Evolutionary conservation across 1,140 invertebrate species (phyloP).

Genomic region (Bombus confusus): DNA sequence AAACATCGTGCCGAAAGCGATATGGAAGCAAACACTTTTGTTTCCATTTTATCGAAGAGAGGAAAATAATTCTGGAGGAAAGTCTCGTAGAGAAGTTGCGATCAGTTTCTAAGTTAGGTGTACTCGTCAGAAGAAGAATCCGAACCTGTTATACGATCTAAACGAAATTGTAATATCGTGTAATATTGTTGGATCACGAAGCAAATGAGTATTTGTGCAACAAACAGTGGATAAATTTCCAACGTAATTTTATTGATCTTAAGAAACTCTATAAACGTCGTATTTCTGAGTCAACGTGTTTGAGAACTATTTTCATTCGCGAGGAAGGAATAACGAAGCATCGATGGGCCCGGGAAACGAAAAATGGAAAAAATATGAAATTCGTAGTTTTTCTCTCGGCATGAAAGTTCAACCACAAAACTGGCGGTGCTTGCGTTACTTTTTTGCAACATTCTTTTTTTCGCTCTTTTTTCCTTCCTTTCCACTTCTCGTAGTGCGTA

Average conservation of each 20-base stretch:
- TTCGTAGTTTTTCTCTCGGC: not conserved
- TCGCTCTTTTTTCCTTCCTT: not conserved
- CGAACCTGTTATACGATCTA: too few relatives aligned
- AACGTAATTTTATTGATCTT: not conserved
- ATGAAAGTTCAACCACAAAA: not conserved
- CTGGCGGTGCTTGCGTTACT: not conserved
- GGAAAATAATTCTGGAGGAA: not conserved
- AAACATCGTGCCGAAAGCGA: not conserved
- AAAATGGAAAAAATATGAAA: not conserved
- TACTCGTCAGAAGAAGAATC: too few relatives aligned
- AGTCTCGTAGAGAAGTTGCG: not conserved
- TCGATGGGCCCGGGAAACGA: not conserved
- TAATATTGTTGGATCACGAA: too few relatives aligned
- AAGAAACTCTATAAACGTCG: constrained; percentile 53
- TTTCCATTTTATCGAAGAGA: not conserved
- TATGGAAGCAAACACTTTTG: not conserved
- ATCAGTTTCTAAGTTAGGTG: too few relatives aligned
- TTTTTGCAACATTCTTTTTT: not conserved
- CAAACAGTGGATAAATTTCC: too few relatives aligned
- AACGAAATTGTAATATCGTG: too few relatives aligned
- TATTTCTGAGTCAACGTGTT: constrained; percentile 23
- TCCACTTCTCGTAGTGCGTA: not conserved
- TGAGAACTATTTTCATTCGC: constrained; percentile 16
- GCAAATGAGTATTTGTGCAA: too few relatives aligned
- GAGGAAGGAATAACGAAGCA: not conserved